Evolutionary conservation across 2,888 invertebrate species (phyloP).

Genomic region (Cheilosia urbana): DNA sequence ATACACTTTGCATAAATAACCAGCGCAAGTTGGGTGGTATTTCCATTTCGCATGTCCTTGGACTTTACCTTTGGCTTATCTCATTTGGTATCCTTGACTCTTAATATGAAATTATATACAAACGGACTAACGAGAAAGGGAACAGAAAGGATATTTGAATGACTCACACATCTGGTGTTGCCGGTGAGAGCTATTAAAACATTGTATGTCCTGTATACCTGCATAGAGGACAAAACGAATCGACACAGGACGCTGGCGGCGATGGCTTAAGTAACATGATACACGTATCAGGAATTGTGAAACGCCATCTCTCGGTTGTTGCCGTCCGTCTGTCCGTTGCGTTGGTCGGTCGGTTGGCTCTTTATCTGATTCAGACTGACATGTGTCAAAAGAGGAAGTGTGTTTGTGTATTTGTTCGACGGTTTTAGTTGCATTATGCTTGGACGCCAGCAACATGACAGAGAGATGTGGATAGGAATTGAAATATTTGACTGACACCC

Average conservation of each 20-base stretch:
- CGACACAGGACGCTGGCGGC: not conserved
- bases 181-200: constrained; percentile 14
- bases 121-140: constrained; percentile 33
- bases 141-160: constrained; percentile 60
- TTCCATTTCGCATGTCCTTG: constrained; percentile 52
- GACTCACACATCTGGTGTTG: constrained; percentile 66
- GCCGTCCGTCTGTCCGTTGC: constrained; percentile 2
- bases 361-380: constrained; percentile 75
- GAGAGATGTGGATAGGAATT: not conserved
- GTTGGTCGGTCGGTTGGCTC: constrained; percentile 24
- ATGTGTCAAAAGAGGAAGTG: constrained; percentile 56
- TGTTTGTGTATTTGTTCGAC: not conserved
- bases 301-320: constrained; percentile 58
- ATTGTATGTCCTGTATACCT: not conserved
- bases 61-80: constrained; percentile 64
- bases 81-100: constrained; percentile 56
- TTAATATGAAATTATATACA: constrained; percentile 55
- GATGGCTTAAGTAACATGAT: constrained; percentile 42
- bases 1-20: constrained; percentile 48
- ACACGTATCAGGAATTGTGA: constrained; percentile 66
- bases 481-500: constrained; percentile 58
- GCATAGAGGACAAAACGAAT: not conserved
- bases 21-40: constrained; percentile 26
- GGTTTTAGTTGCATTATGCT: constrained; percentile 14
- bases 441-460: not conserved